These are phyloP conservation scores for Phalacrocorax carbo DNA, from an alignment of 2,113 vertebrate genomes.

Conservation along the genomic window DNA sequence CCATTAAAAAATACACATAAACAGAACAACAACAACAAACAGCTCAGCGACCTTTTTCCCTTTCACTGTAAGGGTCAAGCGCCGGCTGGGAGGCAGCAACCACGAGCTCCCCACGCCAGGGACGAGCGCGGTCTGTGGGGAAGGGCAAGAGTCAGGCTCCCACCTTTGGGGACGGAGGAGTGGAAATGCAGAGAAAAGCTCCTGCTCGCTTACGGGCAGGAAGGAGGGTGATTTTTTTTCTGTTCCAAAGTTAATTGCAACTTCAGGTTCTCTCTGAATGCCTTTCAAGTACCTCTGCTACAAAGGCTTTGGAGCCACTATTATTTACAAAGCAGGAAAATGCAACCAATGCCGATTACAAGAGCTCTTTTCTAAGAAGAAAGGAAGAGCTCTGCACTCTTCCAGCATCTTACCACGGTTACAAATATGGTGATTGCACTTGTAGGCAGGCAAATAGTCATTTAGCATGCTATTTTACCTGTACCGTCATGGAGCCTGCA, in stretches of 20 bases:
- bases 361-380: slow-evolving; percentile 12
- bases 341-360: neutral
- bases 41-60: neutral
- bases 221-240: neutral
- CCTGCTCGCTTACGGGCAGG: neutral
- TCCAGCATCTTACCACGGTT: neutral
- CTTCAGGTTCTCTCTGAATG: neutral
- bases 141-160: neutral
- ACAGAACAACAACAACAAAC: neutral
- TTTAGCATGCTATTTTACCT: neutral
- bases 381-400: neutral
- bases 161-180: neutral
- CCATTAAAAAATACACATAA: neutral
- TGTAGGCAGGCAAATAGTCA: neutral
- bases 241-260: neutral
- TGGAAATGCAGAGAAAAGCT: neutral
- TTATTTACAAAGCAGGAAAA: neutral
- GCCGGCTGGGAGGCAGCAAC: neutral
- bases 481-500: neutral
- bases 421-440: slow-evolving; percentile 20
- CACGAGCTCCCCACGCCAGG: neutral
- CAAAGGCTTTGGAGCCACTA: neutral
- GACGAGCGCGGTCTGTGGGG: neutral
- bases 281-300: neutral
- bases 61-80: neutral